Conservation (phyloP, 2,797 vertebrate genomes). For the Rhodeus uyekii region DNA sequence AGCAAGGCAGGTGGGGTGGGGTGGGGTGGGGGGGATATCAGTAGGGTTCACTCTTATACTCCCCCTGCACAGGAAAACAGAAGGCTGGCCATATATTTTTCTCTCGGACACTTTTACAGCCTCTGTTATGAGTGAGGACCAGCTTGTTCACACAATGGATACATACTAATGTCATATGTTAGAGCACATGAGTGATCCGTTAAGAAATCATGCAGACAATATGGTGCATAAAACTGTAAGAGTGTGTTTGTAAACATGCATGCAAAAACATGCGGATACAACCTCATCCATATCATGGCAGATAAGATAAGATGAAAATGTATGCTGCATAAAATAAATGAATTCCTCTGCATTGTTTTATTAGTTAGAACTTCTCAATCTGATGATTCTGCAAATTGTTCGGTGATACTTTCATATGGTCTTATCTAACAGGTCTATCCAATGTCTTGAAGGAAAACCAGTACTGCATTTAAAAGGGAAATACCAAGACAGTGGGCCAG, state of each 20-base stretch:
- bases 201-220: slow-evolving; percentile 26
- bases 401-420: background rate
- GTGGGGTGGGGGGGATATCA: slow-evolving; percentile 44
- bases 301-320: background rate
- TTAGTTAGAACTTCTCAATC: background rate
- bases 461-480: slow-evolving; percentile 7
- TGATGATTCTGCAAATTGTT: background rate
- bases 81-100: slow-evolving; percentile 49
- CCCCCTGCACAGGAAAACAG: slow-evolving; percentile 36
- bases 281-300: background rate
- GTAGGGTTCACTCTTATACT: slow-evolving; percentile 36
- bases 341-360: too few relatives aligned
- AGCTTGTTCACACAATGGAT: slow-evolving; percentile 44
- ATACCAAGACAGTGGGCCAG: slow-evolving; percentile 32
- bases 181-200: slow-evolving; percentile 33
- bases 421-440: slow-evolving; percentile 23
- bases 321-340: background rate
- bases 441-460: slow-evolving; percentile 14
- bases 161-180: slow-evolving; percentile 53
- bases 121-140: slow-evolving; percentile 41
- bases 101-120: slow-evolving; percentile 54
- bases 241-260: slow-evolving; percentile 41
- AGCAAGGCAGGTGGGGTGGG: slow-evolving; percentile 20
- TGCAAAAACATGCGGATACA: slow-evolving; percentile 40
- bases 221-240: slow-evolving; percentile 22